A percentile compares a stretch with the other conserved stretches of the same genome.
Conservation (phyloP, 2,888 invertebrate species). For the Mesorhabditis sp. region DNA sequence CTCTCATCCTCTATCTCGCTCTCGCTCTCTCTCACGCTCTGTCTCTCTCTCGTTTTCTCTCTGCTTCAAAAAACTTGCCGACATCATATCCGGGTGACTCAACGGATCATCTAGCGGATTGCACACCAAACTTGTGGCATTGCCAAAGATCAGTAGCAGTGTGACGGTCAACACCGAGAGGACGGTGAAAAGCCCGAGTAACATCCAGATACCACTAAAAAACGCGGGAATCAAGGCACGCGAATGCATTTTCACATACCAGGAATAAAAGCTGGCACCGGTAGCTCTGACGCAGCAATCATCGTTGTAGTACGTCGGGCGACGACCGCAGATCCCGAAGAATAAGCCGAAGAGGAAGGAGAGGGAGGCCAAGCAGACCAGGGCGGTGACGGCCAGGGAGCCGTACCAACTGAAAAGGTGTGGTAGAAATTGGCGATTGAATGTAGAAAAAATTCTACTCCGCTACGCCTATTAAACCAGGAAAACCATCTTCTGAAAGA, state of each 20-base stretch:
- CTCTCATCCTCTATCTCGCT: background rate
- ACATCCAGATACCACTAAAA: constrained; percentile 51
- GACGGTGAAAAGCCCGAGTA: constrained; percentile 36
- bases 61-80: constrained; percentile 27
- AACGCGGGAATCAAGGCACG: background rate
- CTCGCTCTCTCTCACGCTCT: background rate
- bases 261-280: constrained; percentile 60
- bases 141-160: constrained; percentile 47
- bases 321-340: constrained; percentile 62
- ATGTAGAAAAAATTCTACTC: background rate
- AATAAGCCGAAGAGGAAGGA: constrained; percentile 60
- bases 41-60: background rate
- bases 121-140: constrained; percentile 47
- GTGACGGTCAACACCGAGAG: constrained; percentile 38
- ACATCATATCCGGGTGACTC: constrained; percentile 42
- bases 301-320: constrained; percentile 59
- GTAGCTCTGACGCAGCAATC: constrained; percentile 61
- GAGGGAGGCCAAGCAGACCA: constrained; percentile 59
- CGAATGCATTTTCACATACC: constrained; percentile 40
- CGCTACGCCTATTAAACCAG: background rate
- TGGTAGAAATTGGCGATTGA: constrained; percentile 7
- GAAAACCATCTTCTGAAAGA: background rate
- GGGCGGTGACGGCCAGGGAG: constrained; percentile 58
- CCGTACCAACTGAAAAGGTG: constrained; percentile 59
- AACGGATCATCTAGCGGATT: constrained; percentile 48